These are phyloP conservation scores for Caracal caracal DNA, from an alignment of 2,113 vertebrate species.

Conservation along the genomic window DNA sequence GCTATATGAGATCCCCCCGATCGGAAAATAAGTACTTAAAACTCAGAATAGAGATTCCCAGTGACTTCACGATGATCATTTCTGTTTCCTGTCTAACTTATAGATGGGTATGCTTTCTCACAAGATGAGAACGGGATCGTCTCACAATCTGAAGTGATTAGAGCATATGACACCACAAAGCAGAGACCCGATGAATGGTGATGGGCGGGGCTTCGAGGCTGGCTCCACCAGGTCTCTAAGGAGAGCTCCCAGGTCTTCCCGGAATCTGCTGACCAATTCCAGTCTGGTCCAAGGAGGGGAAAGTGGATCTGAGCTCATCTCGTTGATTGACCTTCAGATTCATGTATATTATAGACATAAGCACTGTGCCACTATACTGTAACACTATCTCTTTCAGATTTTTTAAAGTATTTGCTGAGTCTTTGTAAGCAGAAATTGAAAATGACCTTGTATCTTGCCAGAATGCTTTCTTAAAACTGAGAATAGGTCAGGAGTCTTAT, in stretches of 20 bases:
- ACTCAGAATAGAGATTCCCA: not conserved
- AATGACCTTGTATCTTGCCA: constrained; percentile 83
- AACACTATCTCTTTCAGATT: constrained; percentile 86
- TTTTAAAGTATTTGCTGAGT: constrained; percentile 85
- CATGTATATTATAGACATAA: constrained; percentile 87
- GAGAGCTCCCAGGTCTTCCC: constrained; percentile 71
- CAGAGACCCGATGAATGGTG: constrained; percentile 95
- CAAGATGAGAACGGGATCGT: constrained; percentile 99
- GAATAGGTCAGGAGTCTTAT: constrained; percentile 60
- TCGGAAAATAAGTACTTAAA: not conserved
- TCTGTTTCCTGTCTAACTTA: constrained; percentile 49
- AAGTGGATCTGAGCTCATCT: constrained; percentile 78
- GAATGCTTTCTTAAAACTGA: constrained; percentile 81
- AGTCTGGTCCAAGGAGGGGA: constrained; percentile 65
- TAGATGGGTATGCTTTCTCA: constrained; percentile 99
- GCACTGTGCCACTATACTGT: constrained; percentile 89
- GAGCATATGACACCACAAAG: constrained; percentile 98
- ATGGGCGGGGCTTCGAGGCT: constrained; percentile 71
- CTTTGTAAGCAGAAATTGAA: constrained; percentile 83
- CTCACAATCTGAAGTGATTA: constrained; percentile 98
- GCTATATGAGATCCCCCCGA: not conserved
- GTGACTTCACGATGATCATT: not conserved
- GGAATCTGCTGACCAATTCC: constrained; percentile 61
- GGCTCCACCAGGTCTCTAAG: constrained; percentile 56
- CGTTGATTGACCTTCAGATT: constrained; percentile 79